Evolutionary conservation across 1,140 invertebrate species (phyloP), one percentile per base, ranked within the genome.

Genomic region (Ephestia elutella): DNA sequence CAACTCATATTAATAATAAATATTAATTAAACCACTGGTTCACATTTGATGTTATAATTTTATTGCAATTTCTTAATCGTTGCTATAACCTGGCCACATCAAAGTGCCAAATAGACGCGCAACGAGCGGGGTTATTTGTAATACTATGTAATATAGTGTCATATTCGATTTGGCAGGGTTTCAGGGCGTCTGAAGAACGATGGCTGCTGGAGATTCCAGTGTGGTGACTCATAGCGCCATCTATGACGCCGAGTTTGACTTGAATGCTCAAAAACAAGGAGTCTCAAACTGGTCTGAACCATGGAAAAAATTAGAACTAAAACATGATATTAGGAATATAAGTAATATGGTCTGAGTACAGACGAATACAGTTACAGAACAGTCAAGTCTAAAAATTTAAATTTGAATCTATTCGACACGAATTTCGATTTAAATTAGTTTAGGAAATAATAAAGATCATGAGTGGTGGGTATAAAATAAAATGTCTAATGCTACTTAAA

Each of bases 71-170:
- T 44, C 38, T 44, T 44, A 44, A 44, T 44, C 13, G 38, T 15
- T 44, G 3, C 38, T 15, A 44, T 44, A 44, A 15, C 13, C 38
- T 44, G 38, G n/a, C 38, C 38, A 44, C 38, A 44, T 44, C 38
- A 44, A 44, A 44, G 38, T 15, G 38, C 38, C 38, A 44, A 44
- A 44, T 44, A 15, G 10, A 7, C 38, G 0, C 15, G 38, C 38
- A 44, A 44, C 4, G n/a, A n/a, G 5, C 38, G 38, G 38, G 38
- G 5, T 44, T 44, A 44, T 44, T 15, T 44, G 38, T 44, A 44
- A 44, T 44, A 15, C 51, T 30, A 32, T 54, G 21, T 54, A 54
- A 54, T 54, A 54, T 54, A 54, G 28, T 28, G 51, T 54, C 28
- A 32, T 15, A 18, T 54, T 32, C 18, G 13, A 55, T 44, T 55